Base-by-base conservation (phyloP, 2,888 invertebrate species). In the Metalampra italica region DNA sequence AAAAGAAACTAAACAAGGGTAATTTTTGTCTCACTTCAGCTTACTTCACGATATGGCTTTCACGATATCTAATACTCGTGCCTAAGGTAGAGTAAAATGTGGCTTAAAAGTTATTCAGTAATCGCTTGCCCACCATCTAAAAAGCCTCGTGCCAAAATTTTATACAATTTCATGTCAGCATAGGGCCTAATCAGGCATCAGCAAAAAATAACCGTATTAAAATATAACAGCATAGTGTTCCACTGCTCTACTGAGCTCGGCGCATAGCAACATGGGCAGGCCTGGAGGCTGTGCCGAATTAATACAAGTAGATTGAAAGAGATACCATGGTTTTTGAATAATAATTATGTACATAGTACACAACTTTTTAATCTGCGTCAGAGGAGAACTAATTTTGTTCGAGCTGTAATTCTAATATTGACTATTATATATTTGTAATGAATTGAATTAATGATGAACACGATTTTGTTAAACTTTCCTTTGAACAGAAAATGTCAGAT, bases 191-290 rank as follows among this genome's bases (percentile, higher is more conserved):
- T 78, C 68, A 77, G 72, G 71, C 75, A 77, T 71, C 75, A 71
- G 66, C 65, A 70, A 82, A 83, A 81, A 83, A 75, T 81, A 82
- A 85, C 83, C 82, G 84, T 82, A 83, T 78, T 78, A 82, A 81
- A 77, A 82, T 66, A 78, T 86, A 87, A 87, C 85, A 71, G 86
- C 83, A 83, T 80, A 73, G 66, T 75, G 86, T 55, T 79, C 84
- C 64, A 88, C 82, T 85, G 71, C 62, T 85, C 84, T 64, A 87
- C 82, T 76, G 76, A 85, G 66, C 82, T 77, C 76, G 85, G 70
- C 75, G 70, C 73, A 68, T 75, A 64, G 71, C 78, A 76, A 79
- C 77, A 67, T 60, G 65, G 57, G 62, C 64, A 46, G 54, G 65
- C 67, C 66, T 60, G 63, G 75, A 72, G 74, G 77, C 75, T 71